Base-by-base conservation (phyloP, 2,797 vertebrate species). In the Tolypeutes matacus region DNA sequence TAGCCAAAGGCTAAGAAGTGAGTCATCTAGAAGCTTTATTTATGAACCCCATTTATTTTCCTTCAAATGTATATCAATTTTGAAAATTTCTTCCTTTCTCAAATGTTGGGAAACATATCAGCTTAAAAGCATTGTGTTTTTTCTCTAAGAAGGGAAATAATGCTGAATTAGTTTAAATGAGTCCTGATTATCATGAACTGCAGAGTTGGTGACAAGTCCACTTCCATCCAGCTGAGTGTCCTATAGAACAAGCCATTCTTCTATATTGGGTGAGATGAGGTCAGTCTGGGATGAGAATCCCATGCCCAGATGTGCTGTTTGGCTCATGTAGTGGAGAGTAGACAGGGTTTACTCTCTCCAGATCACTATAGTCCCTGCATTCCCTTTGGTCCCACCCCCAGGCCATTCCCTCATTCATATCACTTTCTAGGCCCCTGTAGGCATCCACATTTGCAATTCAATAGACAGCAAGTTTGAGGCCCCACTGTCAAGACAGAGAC, bases 11-110 rank as follows among this genome's bases (percentile, higher is more conserved):
- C 11, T 46, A 8, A 46, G 46, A 46, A 46, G 46, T 46, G 81
- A 85, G 60, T 92, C 56, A 80, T 67, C 18, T 73, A 34, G 78
- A 89, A 36, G 34, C 53, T n/a, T 85, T 17, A 76, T 60, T 73
- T 81, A 89, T 56, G 70, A 77, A 69, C 23, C 62, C 42, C n/a
- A 36, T 69, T 77, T 93, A 17, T 82, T 39, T 77, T 87, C 64
- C 64, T 93, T 72, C n/a, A 89, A 14, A 75, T n/a, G 87, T 93
- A 34, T 65, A 89, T 81, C n/a, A 76, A 67, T 76, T 91, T 96
- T 58, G 56, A 64, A 76, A 65, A 65, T 65, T 2, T 90, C 36
- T 93, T 23, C 27, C 31, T 83, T 93, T 96, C 60, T 83, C 72
- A 83, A 91, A 76, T 46, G 46, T 83, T 73, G n/a, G 31, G 36